Evolutionary conservation across 2,113 vertebrate species (phyloP).

Genomic region (Hippopotamus amphibius): DNA sequence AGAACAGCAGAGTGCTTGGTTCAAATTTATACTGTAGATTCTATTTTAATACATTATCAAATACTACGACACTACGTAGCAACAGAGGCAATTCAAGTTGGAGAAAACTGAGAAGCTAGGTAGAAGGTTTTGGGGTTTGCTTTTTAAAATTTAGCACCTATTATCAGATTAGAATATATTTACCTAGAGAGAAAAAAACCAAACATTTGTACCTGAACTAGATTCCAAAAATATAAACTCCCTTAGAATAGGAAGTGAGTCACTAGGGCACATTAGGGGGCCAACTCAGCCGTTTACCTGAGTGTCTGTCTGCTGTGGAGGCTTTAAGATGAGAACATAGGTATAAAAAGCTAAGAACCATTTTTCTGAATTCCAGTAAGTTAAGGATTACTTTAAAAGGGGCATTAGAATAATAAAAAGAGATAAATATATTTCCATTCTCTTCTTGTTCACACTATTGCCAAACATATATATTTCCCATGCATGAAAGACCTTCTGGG

Average conservation of each 20-base stretch:
- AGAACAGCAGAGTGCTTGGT: not conserved
- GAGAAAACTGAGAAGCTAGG: not conserved
- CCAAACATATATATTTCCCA: not conserved
- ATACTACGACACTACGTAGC: not conserved
- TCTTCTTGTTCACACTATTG: conserved; percentile 13
- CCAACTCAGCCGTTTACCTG: not conserved
- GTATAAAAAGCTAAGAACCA: not conserved
- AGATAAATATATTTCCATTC: not conserved
- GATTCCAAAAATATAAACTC: conserved; percentile 48
- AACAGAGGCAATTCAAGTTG: not conserved
- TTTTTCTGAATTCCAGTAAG: conserved; percentile 40
- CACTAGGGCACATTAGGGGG: not conserved
- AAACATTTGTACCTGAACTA: conserved; percentile 12
- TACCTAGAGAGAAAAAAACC: not conserved
- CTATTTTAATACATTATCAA: conserved; percentile 29
- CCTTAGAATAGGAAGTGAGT: not conserved
- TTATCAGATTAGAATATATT: not conserved
- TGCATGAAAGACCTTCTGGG: not conserved
- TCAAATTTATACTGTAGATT: not conserved
- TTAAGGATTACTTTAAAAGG: conserved; percentile 13
- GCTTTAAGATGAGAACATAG: not conserved
- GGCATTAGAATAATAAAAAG: not conserved
- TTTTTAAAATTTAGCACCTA: conserved; percentile 45
- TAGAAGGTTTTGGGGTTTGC: not conserved
- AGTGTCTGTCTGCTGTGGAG: not conserved